Conservation (phyloP, 2,113 vertebrate species). For the Typhlomys cinereus region DNA sequence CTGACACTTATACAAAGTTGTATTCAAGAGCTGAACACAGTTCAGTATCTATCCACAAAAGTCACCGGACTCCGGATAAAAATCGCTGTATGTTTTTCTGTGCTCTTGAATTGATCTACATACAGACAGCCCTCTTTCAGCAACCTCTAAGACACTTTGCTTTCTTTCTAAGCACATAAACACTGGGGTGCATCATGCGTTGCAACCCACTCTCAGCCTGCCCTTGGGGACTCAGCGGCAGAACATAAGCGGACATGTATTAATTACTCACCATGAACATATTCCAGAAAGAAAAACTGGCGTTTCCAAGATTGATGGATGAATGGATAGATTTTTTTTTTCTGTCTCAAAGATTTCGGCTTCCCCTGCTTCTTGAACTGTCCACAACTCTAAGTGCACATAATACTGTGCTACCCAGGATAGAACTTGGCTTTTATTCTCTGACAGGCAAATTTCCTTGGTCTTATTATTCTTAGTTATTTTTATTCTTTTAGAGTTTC, state of each 20-base stretch:
- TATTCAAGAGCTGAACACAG: slow-evolving; percentile 21
- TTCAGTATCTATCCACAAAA: slow-evolving; percentile 45
- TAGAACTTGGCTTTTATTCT: not conserved
- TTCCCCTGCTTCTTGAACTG: not conserved
- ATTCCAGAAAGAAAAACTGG: not conserved
- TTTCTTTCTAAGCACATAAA: not conserved
- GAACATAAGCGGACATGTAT: not conserved
- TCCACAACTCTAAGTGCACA: not conserved
- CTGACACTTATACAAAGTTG: slow-evolving; percentile 59
- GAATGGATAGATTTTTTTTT: not conserved
- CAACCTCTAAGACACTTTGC: not conserved
- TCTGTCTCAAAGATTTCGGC: not conserved
- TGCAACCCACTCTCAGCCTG: not conserved
- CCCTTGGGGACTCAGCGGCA: not conserved
- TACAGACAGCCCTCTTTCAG: not conserved
- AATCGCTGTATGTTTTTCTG: not conserved
- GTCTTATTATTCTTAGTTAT: too few species aligned
- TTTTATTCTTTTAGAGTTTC: too few species aligned
- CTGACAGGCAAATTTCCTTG: not conserved
- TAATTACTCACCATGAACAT: not conserved
- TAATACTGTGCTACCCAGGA: not conserved
- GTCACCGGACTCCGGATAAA: slow-evolving; percentile 20
- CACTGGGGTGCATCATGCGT: not conserved
- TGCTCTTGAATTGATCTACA: not conserved
- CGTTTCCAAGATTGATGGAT: not conserved